Evolutionary conservation across 30 jellyfish, hydroid and myxozoan species (phyloP), one percentile per base, ranked within the genome.

Genomic region (Sanderia malayensis): DNA sequence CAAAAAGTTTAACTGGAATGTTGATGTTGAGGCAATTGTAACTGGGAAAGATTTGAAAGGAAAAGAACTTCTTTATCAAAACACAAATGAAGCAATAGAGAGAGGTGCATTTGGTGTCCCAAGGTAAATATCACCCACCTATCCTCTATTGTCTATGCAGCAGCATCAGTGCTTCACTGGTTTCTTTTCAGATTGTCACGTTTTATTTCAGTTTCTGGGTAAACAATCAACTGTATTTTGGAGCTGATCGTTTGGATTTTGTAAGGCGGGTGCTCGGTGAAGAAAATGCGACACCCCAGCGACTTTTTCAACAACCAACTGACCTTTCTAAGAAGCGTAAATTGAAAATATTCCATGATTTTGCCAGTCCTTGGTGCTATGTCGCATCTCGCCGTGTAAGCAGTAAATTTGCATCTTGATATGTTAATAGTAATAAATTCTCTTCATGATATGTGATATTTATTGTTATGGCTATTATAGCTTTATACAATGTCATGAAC

Each of bases 21-120:
- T 88, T 7, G 85, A 79, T 72, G 97, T 88, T 28, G 46, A 32
- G 19, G 79, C 84, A 55, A 28, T 88, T 44, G 84, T 57, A 2
- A 45, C 49, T 34, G 92, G 88, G 34, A 79, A 81, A n/a, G 46
- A 59, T 26, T 83, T 85, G 49, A 59, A 60, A 23, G 95, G 90
- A 17, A 77, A 85, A 44, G 82, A 89, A 44, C 31, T 47, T 8
- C 59, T 89, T 49, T 24, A 79, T 33, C 80, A 67, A 6, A 89
- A 89, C 69, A 89, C 97, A 31, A 22, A 75, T 15, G 97, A 89
- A 64, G 97, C 95, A 2, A 87, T 89, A 15, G 71, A 83, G 21
- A 77, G 97, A 59, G 97, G 97, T 13, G 93, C 94, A 17, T 89
- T 89, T 81, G 97, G 97, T 32, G 97, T 89, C 24, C 97, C 97